A percentile compares a stretch with the other conserved stretches of the same genome.
These are phyloP conservation scores for Drosophila prostipennis DNA, from an alignment of 2,888 invertebrate species.

Conservation along the genomic window DNA sequence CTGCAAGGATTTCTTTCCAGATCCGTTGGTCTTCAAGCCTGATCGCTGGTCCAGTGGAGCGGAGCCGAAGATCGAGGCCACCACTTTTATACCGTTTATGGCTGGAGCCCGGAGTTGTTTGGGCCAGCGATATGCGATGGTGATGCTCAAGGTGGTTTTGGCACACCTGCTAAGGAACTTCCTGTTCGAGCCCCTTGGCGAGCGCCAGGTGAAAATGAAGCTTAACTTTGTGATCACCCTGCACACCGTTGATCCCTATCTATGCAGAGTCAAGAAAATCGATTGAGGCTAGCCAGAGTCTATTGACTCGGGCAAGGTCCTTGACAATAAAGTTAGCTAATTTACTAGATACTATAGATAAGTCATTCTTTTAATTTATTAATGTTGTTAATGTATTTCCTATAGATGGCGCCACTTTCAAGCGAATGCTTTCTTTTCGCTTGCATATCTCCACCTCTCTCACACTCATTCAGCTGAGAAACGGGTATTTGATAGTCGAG, in stretches of 20 bases:
- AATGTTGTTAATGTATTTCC: too few relatives aligned
- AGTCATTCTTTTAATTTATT: too few relatives aligned
- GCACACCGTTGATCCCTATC: conserved; percentile 56
- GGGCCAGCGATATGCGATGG: conserved; percentile 70
- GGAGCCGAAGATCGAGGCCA: conserved; percentile 56
- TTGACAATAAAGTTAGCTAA: conserved; percentile 1
- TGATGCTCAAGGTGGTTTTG: conserved; percentile 64
- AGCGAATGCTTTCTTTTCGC: too few relatives aligned
- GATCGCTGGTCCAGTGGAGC: conserved; percentile 67
- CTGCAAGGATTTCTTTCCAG: conserved; percentile 66
- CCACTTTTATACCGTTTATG: conserved; percentile 67
- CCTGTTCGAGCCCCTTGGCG: conserved; percentile 55
- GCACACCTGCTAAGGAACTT: conserved; percentile 58
- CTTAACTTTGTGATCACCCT: conserved; percentile 59
- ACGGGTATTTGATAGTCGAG: too few relatives aligned
- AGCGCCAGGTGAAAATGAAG: conserved; percentile 50
- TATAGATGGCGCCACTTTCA: too few relatives aligned
- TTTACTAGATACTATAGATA: neutral
- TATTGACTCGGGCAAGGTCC: neutral
- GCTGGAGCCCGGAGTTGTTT: conserved; percentile 59
- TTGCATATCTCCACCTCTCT: too few relatives aligned
- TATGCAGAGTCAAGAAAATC: conserved; percentile 55
- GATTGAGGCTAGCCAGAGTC: conserved; percentile 23
- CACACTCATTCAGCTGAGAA: too few relatives aligned
- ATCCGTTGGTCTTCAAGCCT: conserved; percentile 54